Percentiles rank a stretch among this genome's conserved stretches.
phyloP scores from a whole-genome alignment of 2,797 vertebrate species.

The Melanotaenia boesemani region DNA sequence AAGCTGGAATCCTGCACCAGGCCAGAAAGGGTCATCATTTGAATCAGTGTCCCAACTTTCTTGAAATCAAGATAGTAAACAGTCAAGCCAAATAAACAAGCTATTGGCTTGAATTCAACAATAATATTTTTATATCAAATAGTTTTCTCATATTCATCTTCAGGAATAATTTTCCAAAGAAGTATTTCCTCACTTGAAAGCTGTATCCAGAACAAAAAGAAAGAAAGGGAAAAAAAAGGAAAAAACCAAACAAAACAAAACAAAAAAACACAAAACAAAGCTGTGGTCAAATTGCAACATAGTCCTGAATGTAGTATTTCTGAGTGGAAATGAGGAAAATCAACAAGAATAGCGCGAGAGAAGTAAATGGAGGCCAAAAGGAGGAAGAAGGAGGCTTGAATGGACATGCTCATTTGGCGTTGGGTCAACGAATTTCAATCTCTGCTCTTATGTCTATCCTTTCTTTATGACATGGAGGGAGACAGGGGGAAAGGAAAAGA shows the following conservation, averaged over 20 bases:
- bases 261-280: no score
- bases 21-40: not conserved
- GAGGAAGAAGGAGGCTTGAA: constrained; percentile 66
- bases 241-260: not conserved
- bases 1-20: not conserved
- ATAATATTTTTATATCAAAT: not conserved
- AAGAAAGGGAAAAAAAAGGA: not conserved
- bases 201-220: not conserved
- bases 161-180: not conserved
- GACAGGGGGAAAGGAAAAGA: constrained; percentile 41
- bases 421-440: constrained; percentile 76
- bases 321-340: constrained; percentile 2
- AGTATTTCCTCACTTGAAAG: not conserved
- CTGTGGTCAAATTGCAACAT: no score
- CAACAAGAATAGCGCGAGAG: constrained; percentile 8
- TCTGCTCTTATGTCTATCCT: constrained; percentile 65
- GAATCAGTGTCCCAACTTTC: no score
- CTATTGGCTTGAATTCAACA: not conserved
- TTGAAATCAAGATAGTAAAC: not conserved
- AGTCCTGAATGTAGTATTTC: not conserved
- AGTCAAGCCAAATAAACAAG: not conserved
- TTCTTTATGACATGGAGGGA: constrained; percentile 38
- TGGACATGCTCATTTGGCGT: constrained; percentile 72
- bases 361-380: constrained; percentile 11
- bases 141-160: not conserved